Conservation (phyloP, 2,113 vertebrate genomes). For the Ia io region DNA sequence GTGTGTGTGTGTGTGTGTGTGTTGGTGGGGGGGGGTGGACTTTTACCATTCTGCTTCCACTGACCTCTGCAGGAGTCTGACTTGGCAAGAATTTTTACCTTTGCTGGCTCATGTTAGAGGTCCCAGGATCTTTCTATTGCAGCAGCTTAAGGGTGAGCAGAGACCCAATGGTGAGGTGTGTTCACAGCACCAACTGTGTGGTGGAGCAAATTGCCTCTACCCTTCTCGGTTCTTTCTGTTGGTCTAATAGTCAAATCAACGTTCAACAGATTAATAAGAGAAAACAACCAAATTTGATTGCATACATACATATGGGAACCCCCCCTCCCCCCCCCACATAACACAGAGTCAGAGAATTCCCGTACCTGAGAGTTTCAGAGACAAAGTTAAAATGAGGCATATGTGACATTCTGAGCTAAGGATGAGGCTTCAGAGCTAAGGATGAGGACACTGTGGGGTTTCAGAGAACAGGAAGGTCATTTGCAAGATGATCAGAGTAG, state of each 20-base stretch:
- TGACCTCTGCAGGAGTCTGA: background rate
- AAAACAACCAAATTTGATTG: background rate
- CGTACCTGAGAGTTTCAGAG: background rate
- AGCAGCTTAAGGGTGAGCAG: background rate
- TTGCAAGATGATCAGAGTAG: background rate
- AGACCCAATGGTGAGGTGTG: background rate
- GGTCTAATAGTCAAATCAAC: background rate
- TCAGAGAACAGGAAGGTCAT: background rate
- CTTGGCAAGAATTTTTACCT: background rate
- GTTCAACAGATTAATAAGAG: background rate
- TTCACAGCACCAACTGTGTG: background rate
- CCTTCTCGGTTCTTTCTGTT: background rate
- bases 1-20: too few relatives aligned
- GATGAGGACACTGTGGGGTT: background rate
- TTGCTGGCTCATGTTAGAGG: background rate
- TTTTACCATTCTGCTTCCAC: background rate
- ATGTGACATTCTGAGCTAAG: background rate
- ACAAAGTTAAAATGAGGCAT: background rate
- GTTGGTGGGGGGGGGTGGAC: too few relatives aligned
- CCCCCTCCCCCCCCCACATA: too few relatives aligned
- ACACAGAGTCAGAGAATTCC: background rate
- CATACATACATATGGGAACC: background rate
- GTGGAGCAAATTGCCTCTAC: background rate
- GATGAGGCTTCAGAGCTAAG: background rate
- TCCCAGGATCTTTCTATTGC: background rate